phyloP scores from a whole-genome alignment of 1,140 invertebrate genomes.

The Cotesia vestalis region DNA sequence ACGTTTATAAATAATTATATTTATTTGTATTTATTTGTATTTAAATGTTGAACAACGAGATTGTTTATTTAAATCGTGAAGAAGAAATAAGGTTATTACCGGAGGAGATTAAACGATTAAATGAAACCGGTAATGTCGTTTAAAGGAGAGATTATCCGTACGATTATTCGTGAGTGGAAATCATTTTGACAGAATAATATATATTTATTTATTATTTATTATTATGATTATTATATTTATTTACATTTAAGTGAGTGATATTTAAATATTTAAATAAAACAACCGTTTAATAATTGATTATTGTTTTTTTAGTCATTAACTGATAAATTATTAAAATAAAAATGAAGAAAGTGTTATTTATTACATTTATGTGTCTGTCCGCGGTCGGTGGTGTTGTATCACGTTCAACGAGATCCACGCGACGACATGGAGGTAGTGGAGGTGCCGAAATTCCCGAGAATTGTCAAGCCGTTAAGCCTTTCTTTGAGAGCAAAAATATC shows the following conservation, averaged over 20 bases:
- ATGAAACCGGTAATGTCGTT: too few relatives aligned
- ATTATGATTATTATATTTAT: not conserved
- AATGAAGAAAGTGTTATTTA: constrained; percentile 17
- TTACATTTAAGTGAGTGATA: too few relatives aligned
- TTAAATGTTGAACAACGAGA: too few relatives aligned
- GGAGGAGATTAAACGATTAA: too few relatives aligned
- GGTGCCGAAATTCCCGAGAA: constrained; percentile 29
- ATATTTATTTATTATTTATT: constrained; percentile 1
- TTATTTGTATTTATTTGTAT: too few relatives aligned
- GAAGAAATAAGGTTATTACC: too few relatives aligned
- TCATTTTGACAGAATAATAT: too few relatives aligned
- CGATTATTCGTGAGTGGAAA: too few relatives aligned
- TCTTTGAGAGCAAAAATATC: constrained; percentile 53
- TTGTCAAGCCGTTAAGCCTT: constrained; percentile 49
- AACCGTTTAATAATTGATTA: not conserved
- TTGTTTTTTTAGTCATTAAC: not conserved
- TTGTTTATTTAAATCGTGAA: too few relatives aligned
- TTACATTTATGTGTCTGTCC: constrained; percentile 35
- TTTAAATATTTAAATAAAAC: not conserved
- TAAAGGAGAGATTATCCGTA: too few relatives aligned
- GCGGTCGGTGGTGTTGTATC: constrained; percentile 39
- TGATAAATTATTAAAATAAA: constrained; percentile 6
- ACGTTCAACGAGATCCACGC: constrained; percentile 42
- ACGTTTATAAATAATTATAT: too few relatives aligned
- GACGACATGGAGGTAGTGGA: constrained; percentile 31